Evolutionary conservation across 2,797 vertebrate genomes (phyloP), one percentile per base, ranked within the genome.

Genomic region (Rousettus madagascariensis): DNA sequence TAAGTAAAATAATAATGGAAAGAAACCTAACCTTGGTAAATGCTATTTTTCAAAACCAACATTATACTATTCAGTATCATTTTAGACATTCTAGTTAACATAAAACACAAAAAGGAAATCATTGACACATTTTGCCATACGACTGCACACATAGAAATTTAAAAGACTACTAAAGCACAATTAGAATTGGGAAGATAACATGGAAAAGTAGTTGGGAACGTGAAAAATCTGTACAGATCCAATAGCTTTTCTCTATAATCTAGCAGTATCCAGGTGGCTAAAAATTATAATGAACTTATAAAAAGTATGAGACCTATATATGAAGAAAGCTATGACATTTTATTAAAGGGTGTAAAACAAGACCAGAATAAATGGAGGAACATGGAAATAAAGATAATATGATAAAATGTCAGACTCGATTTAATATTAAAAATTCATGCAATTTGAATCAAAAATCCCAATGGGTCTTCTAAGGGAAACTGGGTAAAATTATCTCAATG

Each of bases 371-470:
- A 85, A 43, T 51, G 79, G 26, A 82, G 33, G 72, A 55, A 89
- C 24, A 71, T 28, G 41, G 46, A 80, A 46, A 57, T 77, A 55
- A 86, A 74, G 72, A 82, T 72, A 88, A 53, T 55, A 84, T 82
- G 68, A 84, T 86, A 61, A 86, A 72, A 91, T 66, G 59, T 55
- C 57, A 83, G 61, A 30, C 15, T 83, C 74, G 49, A 72, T 57
- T 93, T 95, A 85, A 51, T 79, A 88, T 75, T 51, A 88, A 95
- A 96, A 93, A 68, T 57, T 88, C 20, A 93, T 71, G 38, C 49
- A 51, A 86, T 57, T 33, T 57, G 36, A 85, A 80, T 72, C 6
- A 43, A 85, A 93, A 75, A 41, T 78, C 43, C 69, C 80, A 90
- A 20, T 78, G 36, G 8, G 46, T 66, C 57, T 86, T 83, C 86